Percentiles rank a stretch among this genome's conserved stretches.
Evolutionary conservation across 2,888 invertebrate species (phyloP).

Genomic region (Diabrotica balteata): DNA sequence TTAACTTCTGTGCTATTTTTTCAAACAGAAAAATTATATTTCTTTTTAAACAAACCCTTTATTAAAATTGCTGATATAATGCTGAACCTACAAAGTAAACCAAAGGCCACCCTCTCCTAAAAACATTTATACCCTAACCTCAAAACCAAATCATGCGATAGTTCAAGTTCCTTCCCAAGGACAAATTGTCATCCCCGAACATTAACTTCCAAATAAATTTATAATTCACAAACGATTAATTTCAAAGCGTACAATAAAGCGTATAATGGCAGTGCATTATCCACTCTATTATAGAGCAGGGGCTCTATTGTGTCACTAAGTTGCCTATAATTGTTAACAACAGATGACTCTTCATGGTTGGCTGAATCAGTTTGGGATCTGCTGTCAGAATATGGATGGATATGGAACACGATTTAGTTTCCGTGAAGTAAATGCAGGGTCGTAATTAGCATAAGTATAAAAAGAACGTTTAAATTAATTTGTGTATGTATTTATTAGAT

Average conservation of each 20-base stretch:
- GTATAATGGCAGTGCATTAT: slow-evolving; percentile 57
- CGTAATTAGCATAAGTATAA: background rate
- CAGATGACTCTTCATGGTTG: slow-evolving; percentile 57
- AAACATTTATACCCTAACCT: background rate
- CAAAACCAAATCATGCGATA: slow-evolving; percentile 11
- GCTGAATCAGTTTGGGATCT: slow-evolving; percentile 40
- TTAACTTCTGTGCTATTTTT: too few species aligned
- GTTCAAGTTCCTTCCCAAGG: slow-evolving; percentile 14
- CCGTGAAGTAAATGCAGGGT: slow-evolving; percentile 1
- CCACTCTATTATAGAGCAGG: slow-evolving; percentile 56
- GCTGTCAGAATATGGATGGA: slow-evolving; percentile 27
- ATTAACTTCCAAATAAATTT: slow-evolving; percentile 56
- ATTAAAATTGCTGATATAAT: too few species aligned
- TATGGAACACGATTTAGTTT: slow-evolving; percentile 8
- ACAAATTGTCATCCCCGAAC: slow-evolving; percentile 33
- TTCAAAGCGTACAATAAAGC: slow-evolving; percentile 53
- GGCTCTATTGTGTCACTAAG: slow-evolving; percentile 60
- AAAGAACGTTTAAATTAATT: too few species aligned
- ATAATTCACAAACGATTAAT: slow-evolving; percentile 60
- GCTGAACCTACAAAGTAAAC: too few species aligned
- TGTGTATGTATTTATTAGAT: too few species aligned
- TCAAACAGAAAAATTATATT: too few species aligned
- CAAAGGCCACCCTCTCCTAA: background rate
- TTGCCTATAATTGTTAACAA: slow-evolving; percentile 61
- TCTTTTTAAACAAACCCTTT: too few species aligned